phyloP scores from a whole-genome alignment of 2,797 vertebrate genomes.

The Eupleurogrammus muticus region DNA sequence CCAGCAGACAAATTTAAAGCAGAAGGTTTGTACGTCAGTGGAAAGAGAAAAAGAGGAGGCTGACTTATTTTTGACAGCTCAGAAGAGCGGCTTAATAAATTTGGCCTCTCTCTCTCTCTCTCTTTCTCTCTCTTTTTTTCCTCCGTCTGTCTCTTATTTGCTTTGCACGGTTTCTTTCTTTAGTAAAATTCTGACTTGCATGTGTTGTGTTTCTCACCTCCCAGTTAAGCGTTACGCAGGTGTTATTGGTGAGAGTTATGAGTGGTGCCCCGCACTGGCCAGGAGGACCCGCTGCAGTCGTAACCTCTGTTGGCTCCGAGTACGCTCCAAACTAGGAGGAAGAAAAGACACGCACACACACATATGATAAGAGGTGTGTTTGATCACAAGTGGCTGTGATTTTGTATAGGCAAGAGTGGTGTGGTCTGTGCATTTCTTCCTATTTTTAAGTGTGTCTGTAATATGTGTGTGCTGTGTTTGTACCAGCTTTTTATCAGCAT shows the following conservation, averaged over 20 bases:
- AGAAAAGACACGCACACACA: neutral
- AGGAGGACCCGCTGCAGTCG: slow-evolving; percentile 93
- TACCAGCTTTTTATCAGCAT: slow-evolving; percentile 29
- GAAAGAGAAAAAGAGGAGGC: neutral
- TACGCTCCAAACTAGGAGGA: slow-evolving; percentile 87
- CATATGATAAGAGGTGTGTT: neutral
- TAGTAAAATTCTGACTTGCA: neutral
- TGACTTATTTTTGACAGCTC: neutral
- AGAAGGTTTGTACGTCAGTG: slow-evolving; percentile 4
- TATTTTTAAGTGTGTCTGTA: neutral
- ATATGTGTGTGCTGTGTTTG: slow-evolving; percentile 32
- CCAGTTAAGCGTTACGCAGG: slow-evolving; percentile 90
- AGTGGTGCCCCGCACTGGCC: slow-evolving; percentile 91
- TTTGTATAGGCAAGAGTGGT: neutral
- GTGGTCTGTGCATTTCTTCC: neutral
- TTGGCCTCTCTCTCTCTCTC: neutral
- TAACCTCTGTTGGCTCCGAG: slow-evolving; percentile 89
- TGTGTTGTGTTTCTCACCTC: slow-evolving; percentile 87
- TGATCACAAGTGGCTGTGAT: neutral
- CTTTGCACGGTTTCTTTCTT: neutral
- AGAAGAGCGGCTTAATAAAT: neutral
- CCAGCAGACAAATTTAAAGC: neutral
- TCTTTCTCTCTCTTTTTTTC: neutral
- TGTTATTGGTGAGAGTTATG: slow-evolving; percentile 88
- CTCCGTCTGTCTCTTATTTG: neutral